Evolutionary conservation across 2,797 vertebrate species (phyloP).

Genomic region (Saxicola maurus): DNA sequence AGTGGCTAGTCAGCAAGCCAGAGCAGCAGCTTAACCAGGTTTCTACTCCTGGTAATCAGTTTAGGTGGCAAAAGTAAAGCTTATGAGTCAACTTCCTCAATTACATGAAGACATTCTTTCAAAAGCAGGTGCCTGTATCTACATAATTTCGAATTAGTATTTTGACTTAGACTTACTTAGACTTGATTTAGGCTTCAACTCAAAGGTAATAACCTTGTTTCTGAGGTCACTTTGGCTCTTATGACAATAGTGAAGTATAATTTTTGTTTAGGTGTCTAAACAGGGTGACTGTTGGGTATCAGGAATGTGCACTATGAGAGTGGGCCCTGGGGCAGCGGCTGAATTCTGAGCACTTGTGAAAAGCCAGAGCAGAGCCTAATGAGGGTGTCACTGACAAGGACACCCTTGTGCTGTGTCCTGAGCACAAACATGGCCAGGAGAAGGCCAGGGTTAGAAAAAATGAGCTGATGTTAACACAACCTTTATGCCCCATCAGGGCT

Average conservation of each 20-base stretch:
- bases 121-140: not conserved
- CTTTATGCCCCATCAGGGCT: not conserved
- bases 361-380: not conserved
- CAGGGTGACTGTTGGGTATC: not conserved
- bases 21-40: not conserved
- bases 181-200: not conserved
- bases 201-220: not conserved
- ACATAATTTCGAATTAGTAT: not conserved
- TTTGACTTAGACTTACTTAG: not conserved
- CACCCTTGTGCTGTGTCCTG: not conserved
- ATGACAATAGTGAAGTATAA: not conserved
- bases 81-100: not conserved
- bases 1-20: not conserved
- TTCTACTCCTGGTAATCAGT: not conserved
- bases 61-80: constrained; percentile 8
- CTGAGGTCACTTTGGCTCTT: not conserved
- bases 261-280: not conserved
- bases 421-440: fast-evolving
- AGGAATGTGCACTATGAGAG: not conserved
- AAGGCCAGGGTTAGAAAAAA: not conserved
- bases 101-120: not conserved
- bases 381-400: not conserved
- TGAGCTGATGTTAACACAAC: not conserved
- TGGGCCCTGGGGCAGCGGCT: not conserved
- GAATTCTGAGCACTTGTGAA: not conserved